Conservation (phyloP, 2,797 vertebrate species). For the Cuniculus paca region DNA sequence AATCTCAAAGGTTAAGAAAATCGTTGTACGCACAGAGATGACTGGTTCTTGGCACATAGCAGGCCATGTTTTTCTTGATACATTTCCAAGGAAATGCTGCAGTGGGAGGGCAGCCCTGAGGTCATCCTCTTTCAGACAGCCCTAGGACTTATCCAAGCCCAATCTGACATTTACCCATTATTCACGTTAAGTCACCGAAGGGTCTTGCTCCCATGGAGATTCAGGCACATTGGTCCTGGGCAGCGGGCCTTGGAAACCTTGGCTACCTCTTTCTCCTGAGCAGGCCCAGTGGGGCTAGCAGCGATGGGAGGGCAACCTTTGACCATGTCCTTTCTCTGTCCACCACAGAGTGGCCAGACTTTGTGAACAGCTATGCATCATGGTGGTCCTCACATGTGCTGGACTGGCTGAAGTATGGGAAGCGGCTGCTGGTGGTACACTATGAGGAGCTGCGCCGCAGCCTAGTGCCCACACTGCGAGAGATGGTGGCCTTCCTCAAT, state of each 20-base stretch:
- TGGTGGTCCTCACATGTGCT: slow-evolving; percentile 98
- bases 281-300: background rate
- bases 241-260: background rate
- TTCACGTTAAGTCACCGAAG: too few species aligned
- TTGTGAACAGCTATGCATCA: slow-evolving; percentile 96
- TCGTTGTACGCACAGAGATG: background rate
- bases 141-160: background rate
- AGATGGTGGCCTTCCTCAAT: slow-evolving; percentile 94
- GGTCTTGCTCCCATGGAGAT: background rate
- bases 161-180: background rate
- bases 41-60: background rate
- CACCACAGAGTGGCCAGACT: slow-evolving; percentile 95
- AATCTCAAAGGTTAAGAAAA: background rate
- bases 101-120: background rate
- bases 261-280: background rate
- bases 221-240: background rate
- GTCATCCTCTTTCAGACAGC: background rate
- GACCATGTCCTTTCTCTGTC: background rate
- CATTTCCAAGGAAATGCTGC: background rate
- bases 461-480: slow-evolving; percentile 92
- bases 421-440: slow-evolving; percentile 93
- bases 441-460: slow-evolving; percentile 95
- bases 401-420: slow-evolving; percentile 95
- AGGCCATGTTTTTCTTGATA: background rate
- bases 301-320: accelerated